phyloP scores from a whole-genome alignment of 2,113 vertebrate species.

The Phocoena sinus region DNA sequence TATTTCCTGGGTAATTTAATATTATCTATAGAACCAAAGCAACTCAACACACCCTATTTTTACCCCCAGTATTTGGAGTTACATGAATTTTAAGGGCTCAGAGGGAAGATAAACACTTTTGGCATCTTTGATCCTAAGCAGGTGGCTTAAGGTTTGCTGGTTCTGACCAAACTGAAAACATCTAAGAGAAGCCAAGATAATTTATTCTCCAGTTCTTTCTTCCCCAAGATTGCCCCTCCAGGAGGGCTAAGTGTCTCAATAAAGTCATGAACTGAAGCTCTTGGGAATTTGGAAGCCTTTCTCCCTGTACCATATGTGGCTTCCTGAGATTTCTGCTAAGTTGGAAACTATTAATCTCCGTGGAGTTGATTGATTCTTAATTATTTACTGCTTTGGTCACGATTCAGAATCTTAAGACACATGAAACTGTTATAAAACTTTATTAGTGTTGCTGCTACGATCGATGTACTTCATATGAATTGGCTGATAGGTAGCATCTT shows the following conservation, averaged over 20 bases:
- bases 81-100: background rate
- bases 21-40: background rate
- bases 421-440: background rate
- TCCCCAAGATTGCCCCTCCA: background rate
- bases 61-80: background rate
- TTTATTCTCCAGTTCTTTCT: background rate
- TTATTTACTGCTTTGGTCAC: background rate
- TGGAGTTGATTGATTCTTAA: background rate
- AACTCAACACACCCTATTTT: background rate
- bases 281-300: background rate
- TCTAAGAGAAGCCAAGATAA: background rate
- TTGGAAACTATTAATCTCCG: background rate
- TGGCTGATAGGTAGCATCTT: background rate
- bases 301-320: background rate
- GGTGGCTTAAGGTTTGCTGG: background rate
- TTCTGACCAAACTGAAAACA: background rate
- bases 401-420: background rate
- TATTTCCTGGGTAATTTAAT: background rate
- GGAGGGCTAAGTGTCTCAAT: background rate
- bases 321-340: background rate
- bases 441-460: background rate
- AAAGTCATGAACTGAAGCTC: background rate
- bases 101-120: background rate
- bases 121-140: background rate
- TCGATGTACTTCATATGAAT: background rate